These are phyloP conservation scores for Phrynocephalus guinanensis DNA, from an alignment of 2,797 vertebrate genomes.

Conservation along the genomic window DNA sequence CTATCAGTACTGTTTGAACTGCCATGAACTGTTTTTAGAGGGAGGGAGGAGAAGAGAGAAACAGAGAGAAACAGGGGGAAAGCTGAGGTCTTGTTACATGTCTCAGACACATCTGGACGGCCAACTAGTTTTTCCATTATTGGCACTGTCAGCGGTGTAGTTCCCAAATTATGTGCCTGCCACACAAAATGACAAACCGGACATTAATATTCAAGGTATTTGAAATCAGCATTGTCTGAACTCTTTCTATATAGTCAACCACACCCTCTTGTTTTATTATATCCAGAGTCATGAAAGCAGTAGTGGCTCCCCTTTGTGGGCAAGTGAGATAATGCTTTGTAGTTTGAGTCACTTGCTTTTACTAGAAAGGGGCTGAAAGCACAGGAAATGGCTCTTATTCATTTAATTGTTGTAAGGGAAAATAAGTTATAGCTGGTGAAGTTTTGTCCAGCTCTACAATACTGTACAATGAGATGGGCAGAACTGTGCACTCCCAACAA, in stretches of 20 bases:
- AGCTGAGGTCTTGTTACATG: neutral
- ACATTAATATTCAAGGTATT: neutral
- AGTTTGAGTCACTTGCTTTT: neutral
- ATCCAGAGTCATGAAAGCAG: neutral
- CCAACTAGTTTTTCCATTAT: neutral
- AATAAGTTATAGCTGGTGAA: neutral
- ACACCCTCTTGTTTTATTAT: neutral
- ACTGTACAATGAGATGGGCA: neutral
- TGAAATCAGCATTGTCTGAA: neutral
- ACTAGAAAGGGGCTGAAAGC: neutral
- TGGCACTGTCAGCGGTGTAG: neutral
- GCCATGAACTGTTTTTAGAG: no score
- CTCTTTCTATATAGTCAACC: neutral
- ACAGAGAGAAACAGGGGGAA: neutral
- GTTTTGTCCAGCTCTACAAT: neutral
- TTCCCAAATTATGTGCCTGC: neutral
- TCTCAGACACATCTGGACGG: neutral
- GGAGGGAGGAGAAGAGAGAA: neutral
- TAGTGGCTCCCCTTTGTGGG: conserved; percentile 21
- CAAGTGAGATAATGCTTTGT: neutral
- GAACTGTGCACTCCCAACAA: neutral
- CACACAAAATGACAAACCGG: neutral
- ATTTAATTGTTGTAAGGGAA: neutral
- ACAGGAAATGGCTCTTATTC: neutral
- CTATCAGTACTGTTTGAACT: no score